Percentiles rank a stretch among this genome's conserved stretches.
phyloP scores from a whole-genome alignment of 2,888 invertebrate genomes.

The Eristalis tenax region DNA sequence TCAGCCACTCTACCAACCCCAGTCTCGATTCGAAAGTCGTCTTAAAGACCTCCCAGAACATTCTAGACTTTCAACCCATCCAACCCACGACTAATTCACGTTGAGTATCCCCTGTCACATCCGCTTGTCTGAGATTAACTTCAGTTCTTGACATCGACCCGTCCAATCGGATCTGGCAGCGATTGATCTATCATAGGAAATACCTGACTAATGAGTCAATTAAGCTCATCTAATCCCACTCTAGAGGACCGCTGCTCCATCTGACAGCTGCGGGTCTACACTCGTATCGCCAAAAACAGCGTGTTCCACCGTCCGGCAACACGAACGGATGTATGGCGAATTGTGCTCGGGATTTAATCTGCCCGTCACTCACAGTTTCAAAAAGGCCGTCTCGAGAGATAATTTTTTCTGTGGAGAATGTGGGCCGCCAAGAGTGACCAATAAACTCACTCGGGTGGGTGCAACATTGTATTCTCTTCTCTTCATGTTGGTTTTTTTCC shows the following conservation, averaged over 20 bases:
- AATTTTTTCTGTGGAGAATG: background rate
- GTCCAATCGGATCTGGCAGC: background rate
- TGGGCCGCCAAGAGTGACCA: conserved; percentile 28
- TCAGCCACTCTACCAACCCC: too few species aligned
- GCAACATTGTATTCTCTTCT: background rate
- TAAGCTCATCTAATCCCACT: conserved; percentile 20
- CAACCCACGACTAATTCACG: too few species aligned
- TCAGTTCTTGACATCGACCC: background rate
- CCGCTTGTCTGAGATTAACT: background rate
- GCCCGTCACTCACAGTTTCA: conserved; percentile 32
- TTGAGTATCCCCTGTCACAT: background rate
- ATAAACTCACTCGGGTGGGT: conserved; percentile 21
- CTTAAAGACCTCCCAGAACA: too few species aligned
- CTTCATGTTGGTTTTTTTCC: background rate
- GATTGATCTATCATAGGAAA: background rate
- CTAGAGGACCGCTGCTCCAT: background rate
- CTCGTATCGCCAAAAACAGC: background rate
- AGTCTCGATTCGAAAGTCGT: too few species aligned
- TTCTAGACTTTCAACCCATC: too few species aligned
- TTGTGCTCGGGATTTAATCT: conserved; percentile 21
- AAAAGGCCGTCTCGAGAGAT: background rate
- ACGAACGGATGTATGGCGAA: conserved; percentile 4
- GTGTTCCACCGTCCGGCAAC: background rate
- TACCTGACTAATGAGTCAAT: conserved; percentile 15
- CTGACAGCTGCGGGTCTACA: background rate